Conservation (phyloP, 2,888 invertebrate genomes). For the Scaeva pyrastri region DNA sequence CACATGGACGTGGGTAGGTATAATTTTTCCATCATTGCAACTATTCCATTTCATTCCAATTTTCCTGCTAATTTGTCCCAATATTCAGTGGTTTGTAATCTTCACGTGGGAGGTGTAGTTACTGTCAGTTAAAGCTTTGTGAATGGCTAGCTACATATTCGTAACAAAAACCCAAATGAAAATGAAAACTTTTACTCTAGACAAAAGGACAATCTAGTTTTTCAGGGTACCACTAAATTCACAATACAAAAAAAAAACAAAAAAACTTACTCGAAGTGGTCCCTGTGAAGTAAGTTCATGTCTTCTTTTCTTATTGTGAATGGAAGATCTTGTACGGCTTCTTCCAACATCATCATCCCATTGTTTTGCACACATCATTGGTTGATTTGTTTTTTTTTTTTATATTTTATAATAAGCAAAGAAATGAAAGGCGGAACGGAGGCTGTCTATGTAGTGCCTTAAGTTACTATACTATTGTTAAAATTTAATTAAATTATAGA, state of each 20-base stretch:
- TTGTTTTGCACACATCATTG: slow-evolving; percentile 66
- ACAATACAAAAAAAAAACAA: slow-evolving; percentile 8
- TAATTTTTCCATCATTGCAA: neutral
- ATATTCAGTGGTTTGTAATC: neutral
- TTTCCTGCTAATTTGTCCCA: neutral
- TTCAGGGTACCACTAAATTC: slow-evolving; percentile 57
- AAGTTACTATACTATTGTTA: slow-evolving; percentile 36
- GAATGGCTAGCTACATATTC: neutral
- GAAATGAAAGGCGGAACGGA: slow-evolving; percentile 67
- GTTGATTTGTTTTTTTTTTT: slow-evolving; percentile 43
- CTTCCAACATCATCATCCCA: slow-evolving; percentile 32
- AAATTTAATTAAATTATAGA: slow-evolving; percentile 55
- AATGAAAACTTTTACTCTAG: slow-evolving; percentile 55
- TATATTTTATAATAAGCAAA: slow-evolving; percentile 3
- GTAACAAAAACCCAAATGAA: slow-evolving; percentile 53
- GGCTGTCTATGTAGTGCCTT: slow-evolving; percentile 36
- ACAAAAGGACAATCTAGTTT: slow-evolving; percentile 64
- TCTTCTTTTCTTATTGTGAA: slow-evolving; percentile 51
- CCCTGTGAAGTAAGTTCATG: slow-evolving; percentile 38
- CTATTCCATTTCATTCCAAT: neutral
- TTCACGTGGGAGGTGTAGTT: slow-evolving; percentile 56
- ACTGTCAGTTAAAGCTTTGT: slow-evolving; percentile 23
- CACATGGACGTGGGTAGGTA: neutral
- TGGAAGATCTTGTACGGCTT: slow-evolving; percentile 62
- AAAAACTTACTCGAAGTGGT: neutral